phyloP scores from a whole-genome alignment of 2,113 vertebrate genomes.

The Acrocephalus kingi region DNA sequence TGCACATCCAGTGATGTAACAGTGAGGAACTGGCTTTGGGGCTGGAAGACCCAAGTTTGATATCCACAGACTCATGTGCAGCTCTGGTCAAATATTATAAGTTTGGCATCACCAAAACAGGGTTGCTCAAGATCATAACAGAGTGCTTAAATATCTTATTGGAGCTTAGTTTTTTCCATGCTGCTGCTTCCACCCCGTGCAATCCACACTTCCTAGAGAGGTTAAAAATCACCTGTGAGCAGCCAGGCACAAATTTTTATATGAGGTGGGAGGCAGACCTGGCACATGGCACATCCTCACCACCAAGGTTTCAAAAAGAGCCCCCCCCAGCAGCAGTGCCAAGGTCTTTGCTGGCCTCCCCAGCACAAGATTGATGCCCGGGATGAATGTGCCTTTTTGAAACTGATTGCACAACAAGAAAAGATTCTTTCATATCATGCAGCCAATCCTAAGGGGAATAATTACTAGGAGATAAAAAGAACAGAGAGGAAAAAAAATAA shows the following conservation, averaged over 20 bases:
- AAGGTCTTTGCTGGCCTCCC: background rate
- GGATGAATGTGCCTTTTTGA: background rate
- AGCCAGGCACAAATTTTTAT: background rate
- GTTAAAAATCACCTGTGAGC: background rate
- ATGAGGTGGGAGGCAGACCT: background rate
- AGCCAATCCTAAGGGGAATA: conserved; percentile 50
- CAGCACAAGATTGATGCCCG: background rate
- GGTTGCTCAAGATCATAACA: background rate
- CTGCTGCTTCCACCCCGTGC: background rate
- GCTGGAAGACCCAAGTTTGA: background rate
- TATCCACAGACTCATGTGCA: background rate
- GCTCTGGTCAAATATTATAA: background rate
- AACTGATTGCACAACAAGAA: conserved; percentile 30
- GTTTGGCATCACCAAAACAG: background rate
- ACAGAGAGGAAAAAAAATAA: rapidly evolving
- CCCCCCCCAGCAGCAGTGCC: background rate
- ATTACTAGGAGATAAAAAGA: conserved; percentile 62
- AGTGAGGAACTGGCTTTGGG: background rate
- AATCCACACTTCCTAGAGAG: background rate
- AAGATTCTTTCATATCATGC: conserved; percentile 29
- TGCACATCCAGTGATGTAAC: background rate
- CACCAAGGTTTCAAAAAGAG: background rate
- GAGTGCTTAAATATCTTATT: background rate
- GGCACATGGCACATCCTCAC: background rate
- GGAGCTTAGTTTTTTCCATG: background rate